Percentiles rank a stretch among this genome's conserved stretches.
Conservation (phyloP, 2,888 invertebrate species). For the Mimachlamys varia region DNA sequence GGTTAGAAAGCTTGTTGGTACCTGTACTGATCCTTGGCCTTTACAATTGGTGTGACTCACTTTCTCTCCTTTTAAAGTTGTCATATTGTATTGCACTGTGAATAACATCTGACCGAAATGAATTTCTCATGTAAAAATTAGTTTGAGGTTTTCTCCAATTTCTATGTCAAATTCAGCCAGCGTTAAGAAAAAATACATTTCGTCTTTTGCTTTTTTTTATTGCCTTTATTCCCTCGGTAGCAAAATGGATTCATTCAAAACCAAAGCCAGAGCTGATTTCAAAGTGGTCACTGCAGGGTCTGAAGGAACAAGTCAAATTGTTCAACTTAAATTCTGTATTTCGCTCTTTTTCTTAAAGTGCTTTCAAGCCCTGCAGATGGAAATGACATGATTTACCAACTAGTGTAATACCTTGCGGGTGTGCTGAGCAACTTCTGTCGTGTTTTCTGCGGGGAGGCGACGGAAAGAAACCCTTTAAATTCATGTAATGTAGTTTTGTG, state of each 20-base stretch:
- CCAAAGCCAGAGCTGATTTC: background rate
- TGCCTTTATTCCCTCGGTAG: background rate
- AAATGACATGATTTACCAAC: background rate
- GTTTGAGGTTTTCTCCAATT: conserved; percentile 7
- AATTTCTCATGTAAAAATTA: conserved; percentile 23
- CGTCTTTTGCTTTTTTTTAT: background rate
- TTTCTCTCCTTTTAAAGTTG: background rate
- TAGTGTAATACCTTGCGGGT: background rate
- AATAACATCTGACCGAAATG: background rate
- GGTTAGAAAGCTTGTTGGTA: background rate
- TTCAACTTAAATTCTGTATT: background rate
- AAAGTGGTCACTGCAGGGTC: background rate
- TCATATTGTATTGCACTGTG: background rate
- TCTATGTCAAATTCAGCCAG: background rate
- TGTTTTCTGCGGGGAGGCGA: background rate
- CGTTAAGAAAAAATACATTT: conserved; percentile 7
- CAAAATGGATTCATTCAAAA: background rate
- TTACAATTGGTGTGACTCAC: background rate
- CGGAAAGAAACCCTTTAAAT: background rate
- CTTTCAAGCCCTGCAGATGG: background rate
- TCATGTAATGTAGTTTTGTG: background rate
- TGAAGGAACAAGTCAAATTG: background rate
- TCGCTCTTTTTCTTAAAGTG: conserved; percentile 4
- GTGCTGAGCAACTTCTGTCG: background rate
- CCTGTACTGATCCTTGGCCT: background rate